These are phyloP conservation scores for Choristoneura rosaceana DNA, from an alignment of 2,888 invertebrate species.

Conservation along the genomic window DNA sequence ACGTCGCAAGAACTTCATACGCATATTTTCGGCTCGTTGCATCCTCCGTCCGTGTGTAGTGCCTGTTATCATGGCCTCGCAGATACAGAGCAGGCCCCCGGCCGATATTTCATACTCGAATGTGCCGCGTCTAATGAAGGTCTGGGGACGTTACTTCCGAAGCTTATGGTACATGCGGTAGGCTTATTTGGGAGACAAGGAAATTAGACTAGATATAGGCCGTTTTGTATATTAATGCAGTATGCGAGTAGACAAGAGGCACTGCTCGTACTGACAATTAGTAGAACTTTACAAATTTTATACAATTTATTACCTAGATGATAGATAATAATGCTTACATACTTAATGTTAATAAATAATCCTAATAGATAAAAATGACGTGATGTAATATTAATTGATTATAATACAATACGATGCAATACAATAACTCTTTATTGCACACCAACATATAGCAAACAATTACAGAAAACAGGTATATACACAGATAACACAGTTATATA, in stretches of 20 bases:
- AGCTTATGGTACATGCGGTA: constrained; percentile 50
- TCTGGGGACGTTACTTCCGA: constrained; percentile 53
- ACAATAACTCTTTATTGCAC: no score
- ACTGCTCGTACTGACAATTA: not conserved
- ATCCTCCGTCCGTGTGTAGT: constrained; percentile 47
- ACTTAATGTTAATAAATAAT: no score
- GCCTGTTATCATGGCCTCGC: constrained; percentile 58
- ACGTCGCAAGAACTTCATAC: no score
- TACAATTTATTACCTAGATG: no score
- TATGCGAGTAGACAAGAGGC: not conserved
- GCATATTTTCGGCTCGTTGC: not conserved
- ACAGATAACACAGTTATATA: no score
- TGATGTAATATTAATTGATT: no score
- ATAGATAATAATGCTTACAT: no score
- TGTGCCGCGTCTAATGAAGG: constrained; percentile 63
- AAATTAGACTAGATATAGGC: constrained; percentile 19
- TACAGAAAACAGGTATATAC: no score
- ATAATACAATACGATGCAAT: no score
- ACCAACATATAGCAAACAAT: no score
- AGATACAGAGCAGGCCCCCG: constrained; percentile 54
- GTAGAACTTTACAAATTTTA: no score
- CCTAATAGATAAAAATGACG: no score
- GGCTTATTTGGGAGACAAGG: constrained; percentile 13
- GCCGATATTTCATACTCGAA: constrained; percentile 70
- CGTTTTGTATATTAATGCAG: not conserved